Evolutionary conservation across 2,113 vertebrate species (phyloP).

Genomic region (Chaenocephalus aceratus): DNA sequence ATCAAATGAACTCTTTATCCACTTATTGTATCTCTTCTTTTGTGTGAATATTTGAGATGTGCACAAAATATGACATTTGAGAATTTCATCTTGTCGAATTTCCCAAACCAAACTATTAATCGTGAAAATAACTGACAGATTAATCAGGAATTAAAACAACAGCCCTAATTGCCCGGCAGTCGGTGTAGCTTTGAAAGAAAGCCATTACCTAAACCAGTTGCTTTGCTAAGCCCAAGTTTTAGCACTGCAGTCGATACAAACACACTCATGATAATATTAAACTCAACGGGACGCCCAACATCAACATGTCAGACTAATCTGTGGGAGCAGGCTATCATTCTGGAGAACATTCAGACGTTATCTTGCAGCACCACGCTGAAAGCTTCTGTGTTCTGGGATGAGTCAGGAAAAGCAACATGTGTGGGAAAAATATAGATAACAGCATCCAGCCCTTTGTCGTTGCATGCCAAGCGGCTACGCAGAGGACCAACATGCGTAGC

Average conservation of each 20-base stretch:
- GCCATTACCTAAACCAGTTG: constrained; percentile 5
- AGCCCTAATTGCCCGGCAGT: too few species aligned
- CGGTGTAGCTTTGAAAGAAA: constrained; percentile 1
- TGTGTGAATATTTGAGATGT: too few species aligned
- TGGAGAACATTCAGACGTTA: constrained; percentile 43
- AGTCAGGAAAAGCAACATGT: constrained; percentile 40
- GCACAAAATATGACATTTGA: too few species aligned
- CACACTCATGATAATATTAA: constrained; percentile 18
- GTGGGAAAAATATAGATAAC: constrained; percentile 35
- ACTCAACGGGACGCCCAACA: constrained; percentile 34
- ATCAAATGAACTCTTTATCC: too few species aligned
- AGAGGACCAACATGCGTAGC: constrained; percentile 23
- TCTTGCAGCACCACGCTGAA: constrained; percentile 49
- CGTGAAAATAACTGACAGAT: too few species aligned
- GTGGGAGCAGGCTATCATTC: constrained; percentile 11
- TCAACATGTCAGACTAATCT: constrained; percentile 39
- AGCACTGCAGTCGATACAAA: constrained; percentile 9
- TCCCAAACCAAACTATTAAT: too few species aligned
- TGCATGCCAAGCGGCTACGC: constrained; percentile 26
- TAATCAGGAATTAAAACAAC: too few species aligned
- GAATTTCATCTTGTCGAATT: too few species aligned
- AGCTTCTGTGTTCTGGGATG: constrained; percentile 55
- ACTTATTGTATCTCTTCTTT: too few species aligned
- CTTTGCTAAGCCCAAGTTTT: not conserved
- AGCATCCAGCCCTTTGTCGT: constrained; percentile 12